phyloP scores from a whole-genome alignment of 2,888 invertebrate genomes.

The Corythucha ciliata region DNA sequence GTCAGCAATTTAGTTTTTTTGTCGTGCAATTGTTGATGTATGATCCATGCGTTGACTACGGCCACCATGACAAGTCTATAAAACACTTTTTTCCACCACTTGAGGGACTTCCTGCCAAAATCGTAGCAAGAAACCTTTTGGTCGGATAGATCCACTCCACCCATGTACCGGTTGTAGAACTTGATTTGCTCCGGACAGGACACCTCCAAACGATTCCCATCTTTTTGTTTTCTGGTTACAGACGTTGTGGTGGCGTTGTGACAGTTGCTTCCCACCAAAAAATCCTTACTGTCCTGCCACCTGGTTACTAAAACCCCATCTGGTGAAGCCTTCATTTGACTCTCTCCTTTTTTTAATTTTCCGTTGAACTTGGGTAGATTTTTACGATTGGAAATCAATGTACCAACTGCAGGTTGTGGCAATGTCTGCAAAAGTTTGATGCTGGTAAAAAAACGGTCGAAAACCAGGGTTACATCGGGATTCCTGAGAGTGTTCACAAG shows the following conservation, averaged over 20 bases:
- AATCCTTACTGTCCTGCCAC: slow-evolving; percentile 38
- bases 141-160: slow-evolving; percentile 37
- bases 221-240: slow-evolving; percentile 34
- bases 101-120: slow-evolving; percentile 35
- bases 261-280: slow-evolving; percentile 37
- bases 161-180: slow-evolving; percentile 34
- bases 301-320: slow-evolving; percentile 32
- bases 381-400: slow-evolving; percentile 32
- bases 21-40: too few relatives aligned
- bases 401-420: slow-evolving; percentile 32
- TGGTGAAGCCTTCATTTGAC: slow-evolving; percentile 8
- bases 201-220: slow-evolving; percentile 34
- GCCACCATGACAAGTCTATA: slow-evolving; percentile 35
- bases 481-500: slow-evolving; percentile 29
- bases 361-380: slow-evolving; percentile 27
- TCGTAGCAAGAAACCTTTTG: slow-evolving; percentile 36
- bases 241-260: slow-evolving; percentile 23
- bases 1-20: slow-evolving; percentile 24
- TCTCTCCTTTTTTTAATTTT: slow-evolving; percentile 28
- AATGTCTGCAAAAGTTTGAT: slow-evolving; percentile 28
- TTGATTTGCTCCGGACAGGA: slow-evolving; percentile 31
- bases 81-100: slow-evolving; percentile 38
- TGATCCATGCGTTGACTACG: slow-evolving; percentile 33
- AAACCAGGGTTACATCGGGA: slow-evolving; percentile 24
- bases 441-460: slow-evolving; percentile 30